A percentile compares a stretch with the other conserved stretches of the same genome.
Conservation (phyloP, 1,140 invertebrate genomes). For the Sminthurinus signatus region DNA sequence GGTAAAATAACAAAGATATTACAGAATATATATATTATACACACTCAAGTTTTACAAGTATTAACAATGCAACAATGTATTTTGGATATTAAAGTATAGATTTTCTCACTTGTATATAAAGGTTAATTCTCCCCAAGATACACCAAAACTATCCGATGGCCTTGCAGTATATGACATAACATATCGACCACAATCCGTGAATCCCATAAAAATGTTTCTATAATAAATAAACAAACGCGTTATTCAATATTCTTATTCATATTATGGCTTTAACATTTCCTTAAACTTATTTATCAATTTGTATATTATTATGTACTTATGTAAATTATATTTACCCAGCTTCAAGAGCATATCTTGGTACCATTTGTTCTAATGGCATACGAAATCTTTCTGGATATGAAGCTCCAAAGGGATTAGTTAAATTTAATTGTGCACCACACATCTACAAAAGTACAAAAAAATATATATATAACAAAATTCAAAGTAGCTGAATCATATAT, state of each 20-base stretch:
- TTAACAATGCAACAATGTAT: too few species aligned
- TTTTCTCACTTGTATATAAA: too few species aligned
- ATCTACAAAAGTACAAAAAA: not conserved
- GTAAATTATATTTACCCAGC: slow-evolving; percentile 10
- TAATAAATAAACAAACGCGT: not conserved
- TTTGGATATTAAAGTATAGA: too few species aligned
- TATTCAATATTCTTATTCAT: slow-evolving; percentile 5
- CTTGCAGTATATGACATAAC: slow-evolving; percentile 70
- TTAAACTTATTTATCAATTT: not conserved
- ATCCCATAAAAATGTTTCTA: slow-evolving; percentile 82
- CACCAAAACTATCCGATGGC: slow-evolving; percentile 27
- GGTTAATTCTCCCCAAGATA: slow-evolving; percentile 17
- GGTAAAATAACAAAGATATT: too few species aligned
- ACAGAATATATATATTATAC: not conserved
- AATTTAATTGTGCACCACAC: not conserved
- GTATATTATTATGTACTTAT: not conserved
- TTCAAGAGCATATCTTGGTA: slow-evolving; percentile 21
- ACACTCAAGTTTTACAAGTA: too few species aligned
- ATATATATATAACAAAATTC: not conserved
- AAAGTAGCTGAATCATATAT: too few species aligned
- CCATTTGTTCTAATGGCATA: slow-evolving; percentile 35
- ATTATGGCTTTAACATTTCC: too few species aligned
- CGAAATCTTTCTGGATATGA: slow-evolving; percentile 13
- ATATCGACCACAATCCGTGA: slow-evolving; percentile 86
- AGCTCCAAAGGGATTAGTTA: slow-evolving; percentile 9